A percentile compares a stretch with the other conserved stretches of the same genome.
phyloP scores from a whole-genome alignment of 2,113 vertebrate species.

The Vulpes lagopus region DNA sequence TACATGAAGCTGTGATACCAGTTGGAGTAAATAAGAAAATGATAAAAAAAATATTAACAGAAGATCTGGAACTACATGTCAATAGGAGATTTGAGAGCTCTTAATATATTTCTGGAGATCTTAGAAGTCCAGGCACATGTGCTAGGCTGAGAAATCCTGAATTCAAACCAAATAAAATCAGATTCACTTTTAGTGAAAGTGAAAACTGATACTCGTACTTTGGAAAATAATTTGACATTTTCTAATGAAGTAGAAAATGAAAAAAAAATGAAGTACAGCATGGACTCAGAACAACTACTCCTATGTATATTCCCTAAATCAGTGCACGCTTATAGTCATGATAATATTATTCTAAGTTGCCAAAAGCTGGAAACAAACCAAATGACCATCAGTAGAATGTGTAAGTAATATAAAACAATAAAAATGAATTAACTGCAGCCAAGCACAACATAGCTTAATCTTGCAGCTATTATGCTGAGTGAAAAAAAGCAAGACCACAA shows the following conservation, averaged over 20 bases:
- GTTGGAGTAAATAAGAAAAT: background rate
- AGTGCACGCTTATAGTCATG: background rate
- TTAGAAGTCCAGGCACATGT: background rate
- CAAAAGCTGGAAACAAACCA: background rate
- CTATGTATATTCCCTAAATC: background rate
- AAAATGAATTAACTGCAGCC: background rate
- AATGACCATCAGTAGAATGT: background rate
- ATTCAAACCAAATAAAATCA: background rate
- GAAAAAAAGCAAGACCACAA: background rate
- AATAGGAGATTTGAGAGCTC: background rate
- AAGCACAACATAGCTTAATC: background rate
- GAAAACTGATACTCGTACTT: background rate
- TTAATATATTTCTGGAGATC: background rate
- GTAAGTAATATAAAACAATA: background rate
- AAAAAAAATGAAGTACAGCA: background rate
- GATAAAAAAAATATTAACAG: background rate
- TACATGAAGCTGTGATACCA: background rate
- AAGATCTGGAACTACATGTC: background rate
- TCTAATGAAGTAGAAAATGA: slow-evolving; percentile 9
- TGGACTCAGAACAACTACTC: background rate
- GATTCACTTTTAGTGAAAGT: slow-evolving; percentile 28
- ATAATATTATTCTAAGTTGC: background rate
- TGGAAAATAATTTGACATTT: background rate
- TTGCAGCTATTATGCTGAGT: background rate
- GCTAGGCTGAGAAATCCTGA: background rate